Evolutionary conservation across 2,888 invertebrate species (phyloP).

Genomic region (Cordilura impudica): DNA sequence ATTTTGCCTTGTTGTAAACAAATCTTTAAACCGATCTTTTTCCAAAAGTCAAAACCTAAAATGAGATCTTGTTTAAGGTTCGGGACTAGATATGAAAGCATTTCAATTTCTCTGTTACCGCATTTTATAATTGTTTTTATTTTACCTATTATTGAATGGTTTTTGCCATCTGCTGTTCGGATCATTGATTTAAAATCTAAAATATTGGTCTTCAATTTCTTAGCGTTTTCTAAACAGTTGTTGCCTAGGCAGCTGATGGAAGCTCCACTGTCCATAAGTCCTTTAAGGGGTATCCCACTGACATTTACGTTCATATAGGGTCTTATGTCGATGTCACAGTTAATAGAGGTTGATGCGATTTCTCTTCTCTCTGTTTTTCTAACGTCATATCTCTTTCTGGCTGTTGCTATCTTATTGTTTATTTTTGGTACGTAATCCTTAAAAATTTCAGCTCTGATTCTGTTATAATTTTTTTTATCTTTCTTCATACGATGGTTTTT

Average conservation of each 20-base stretch:
- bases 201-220: neutral
- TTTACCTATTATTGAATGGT: neutral
- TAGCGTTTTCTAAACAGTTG: neutral
- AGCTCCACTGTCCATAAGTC: neutral
- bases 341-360: neutral
- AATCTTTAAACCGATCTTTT: neutral
- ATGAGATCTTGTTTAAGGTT: neutral
- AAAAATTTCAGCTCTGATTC: neutral
- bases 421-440: neutral
- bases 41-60: conserved; percentile 5
- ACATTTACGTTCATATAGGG: neutral
- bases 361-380: conserved; percentile 1
- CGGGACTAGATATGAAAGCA: neutral
- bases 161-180: conserved; percentile 3
- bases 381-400: neutral
- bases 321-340: neutral
- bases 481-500: neutral
- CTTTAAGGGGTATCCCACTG: neutral
- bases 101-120: neutral
- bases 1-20: neutral
- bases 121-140: neutral
- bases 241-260: neutral
- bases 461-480: neutral
- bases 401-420: neutral
- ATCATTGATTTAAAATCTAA: neutral